A percentile compares a stretch with the other conserved stretches of the same genome.
phyloP scores from a whole-genome alignment of 2,888 invertebrate species.

The Macaria notata region DNA sequence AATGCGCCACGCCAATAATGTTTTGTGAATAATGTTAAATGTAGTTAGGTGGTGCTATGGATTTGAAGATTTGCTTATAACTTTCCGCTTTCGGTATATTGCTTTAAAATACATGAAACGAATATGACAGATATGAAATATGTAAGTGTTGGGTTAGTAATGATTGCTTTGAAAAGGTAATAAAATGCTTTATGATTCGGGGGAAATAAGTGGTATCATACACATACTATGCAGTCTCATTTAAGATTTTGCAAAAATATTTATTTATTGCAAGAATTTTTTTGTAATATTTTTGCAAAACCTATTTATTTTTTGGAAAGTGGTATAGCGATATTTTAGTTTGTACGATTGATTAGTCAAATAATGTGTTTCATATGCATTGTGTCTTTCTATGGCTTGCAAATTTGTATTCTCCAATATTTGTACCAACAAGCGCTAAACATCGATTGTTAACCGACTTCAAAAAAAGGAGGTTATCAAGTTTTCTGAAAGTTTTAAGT shows the following conservation, averaged over 20 bases:
- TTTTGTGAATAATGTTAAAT: conserved; percentile 14
- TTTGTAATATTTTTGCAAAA: conserved; percentile 40
- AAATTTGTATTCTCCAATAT: too few species aligned
- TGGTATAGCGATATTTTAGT: not conserved
- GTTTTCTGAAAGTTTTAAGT: too few species aligned
- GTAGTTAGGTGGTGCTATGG: conserved; percentile 28
- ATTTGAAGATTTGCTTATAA: conserved; percentile 12
- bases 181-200: not conserved
- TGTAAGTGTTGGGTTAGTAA: not conserved
- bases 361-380: too few species aligned
- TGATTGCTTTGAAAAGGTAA: not conserved
- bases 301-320: not conserved
- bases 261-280: not conserved
- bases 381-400: too few species aligned
- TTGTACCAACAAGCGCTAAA: too few species aligned
- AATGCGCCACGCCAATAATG: not conserved
- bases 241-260: conserved; percentile 37
- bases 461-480: too few species aligned
- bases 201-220: conserved; percentile 47
- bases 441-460: too few species aligned
- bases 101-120: not conserved
- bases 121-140: not conserved
- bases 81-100: conserved; percentile 1
- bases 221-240: conserved; percentile 64
- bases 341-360: too few species aligned